Percentiles rank a stretch among this genome's conserved stretches.
Conservation (phyloP, 1,140 invertebrate genomes). For the Drosophila takahashii region DNA sequence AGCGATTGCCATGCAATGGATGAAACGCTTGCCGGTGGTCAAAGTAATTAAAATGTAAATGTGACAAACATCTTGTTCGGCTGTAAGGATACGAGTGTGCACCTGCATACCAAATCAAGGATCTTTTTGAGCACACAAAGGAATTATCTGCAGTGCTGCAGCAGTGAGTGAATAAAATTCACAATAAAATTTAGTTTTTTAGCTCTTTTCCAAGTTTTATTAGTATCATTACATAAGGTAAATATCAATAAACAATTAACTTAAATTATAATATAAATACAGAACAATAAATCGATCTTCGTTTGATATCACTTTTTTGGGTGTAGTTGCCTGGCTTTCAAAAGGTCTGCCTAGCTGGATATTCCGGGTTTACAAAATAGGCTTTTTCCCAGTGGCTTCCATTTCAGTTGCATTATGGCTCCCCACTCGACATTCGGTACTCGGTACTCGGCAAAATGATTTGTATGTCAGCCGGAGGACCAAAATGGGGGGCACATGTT, state of each 20-base stretch:
- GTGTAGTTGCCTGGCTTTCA: background rate
- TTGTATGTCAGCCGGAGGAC: constrained; percentile 70
- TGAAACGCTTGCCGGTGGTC: constrained; percentile 20
- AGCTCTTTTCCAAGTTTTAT: too few relatives aligned
- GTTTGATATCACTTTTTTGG: background rate
- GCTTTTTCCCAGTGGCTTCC: constrained; percentile 20
- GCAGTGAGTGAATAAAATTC: background rate
- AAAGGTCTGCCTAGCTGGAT: background rate
- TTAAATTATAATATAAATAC: too few relatives aligned
- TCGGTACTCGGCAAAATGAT: constrained; percentile 64
- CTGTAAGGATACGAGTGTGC: background rate
- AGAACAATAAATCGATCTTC: too few relatives aligned
- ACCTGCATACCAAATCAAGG: constrained; percentile 23
- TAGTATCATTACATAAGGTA: too few relatives aligned
- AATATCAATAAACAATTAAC: too few relatives aligned
- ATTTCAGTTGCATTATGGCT: constrained; percentile 55
- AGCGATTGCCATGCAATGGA: constrained; percentile 47
- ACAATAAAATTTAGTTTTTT: too few relatives aligned
- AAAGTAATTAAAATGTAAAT: constrained; percentile 69
- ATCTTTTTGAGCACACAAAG: constrained; percentile 8
- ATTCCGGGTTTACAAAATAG: background rate
- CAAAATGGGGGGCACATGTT: constrained; percentile 59
- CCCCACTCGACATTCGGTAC: constrained; percentile 16
- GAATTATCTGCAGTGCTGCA: background rate
- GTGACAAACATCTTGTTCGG: constrained; percentile 16